A percentile compares a stretch with the other conserved stretches of the same genome.
Conservation (phyloP, 2,888 invertebrate genomes). For the Platerodrilus igneus region DNA sequence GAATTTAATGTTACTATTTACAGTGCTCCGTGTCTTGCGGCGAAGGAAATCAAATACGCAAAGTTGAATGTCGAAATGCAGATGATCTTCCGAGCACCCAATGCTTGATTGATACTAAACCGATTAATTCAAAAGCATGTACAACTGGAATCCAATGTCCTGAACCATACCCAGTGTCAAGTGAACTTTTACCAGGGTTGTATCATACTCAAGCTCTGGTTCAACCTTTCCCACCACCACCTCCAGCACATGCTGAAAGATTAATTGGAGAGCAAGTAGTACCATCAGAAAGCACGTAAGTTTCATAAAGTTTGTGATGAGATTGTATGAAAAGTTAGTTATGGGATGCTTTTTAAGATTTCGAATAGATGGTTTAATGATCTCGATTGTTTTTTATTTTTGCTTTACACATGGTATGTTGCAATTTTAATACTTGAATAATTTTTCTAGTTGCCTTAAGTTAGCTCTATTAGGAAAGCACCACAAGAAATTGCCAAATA, state of each 20-base stretch:
- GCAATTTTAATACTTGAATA: too few species aligned
- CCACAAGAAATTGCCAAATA: too few species aligned
- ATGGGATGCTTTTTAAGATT: too few species aligned
- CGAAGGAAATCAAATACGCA: conserved; percentile 76
- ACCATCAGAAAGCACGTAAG: conserved; percentile 78
- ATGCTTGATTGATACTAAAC: conserved; percentile 66
- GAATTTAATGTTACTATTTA: conserved; percentile 19
- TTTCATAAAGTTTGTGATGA: too few species aligned
- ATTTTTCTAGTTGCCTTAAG: too few species aligned
- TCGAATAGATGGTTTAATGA: too few species aligned
- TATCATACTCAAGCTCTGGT: conserved; percentile 64
- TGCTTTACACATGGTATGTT: too few species aligned
- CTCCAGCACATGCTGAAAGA: conserved; percentile 62
- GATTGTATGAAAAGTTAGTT: too few species aligned
- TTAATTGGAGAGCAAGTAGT: conserved; percentile 67
- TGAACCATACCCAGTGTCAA: conserved; percentile 49
- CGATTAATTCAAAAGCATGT: conserved; percentile 67
- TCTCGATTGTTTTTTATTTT: too few species aligned
- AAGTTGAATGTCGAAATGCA: conserved; percentile 71
- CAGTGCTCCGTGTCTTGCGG: conserved; percentile 95
- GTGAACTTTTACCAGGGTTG: conserved; percentile 56
- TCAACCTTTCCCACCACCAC: conserved; percentile 62
- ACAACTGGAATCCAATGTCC: conserved; percentile 71
- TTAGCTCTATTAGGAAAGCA: too few species aligned
- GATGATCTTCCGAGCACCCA: conserved; percentile 53